Percentiles rank a stretch among this genome's conserved stretches.
Conservation (phyloP, 2,797 vertebrate species). For the Phoxinus dragarum region DNA sequence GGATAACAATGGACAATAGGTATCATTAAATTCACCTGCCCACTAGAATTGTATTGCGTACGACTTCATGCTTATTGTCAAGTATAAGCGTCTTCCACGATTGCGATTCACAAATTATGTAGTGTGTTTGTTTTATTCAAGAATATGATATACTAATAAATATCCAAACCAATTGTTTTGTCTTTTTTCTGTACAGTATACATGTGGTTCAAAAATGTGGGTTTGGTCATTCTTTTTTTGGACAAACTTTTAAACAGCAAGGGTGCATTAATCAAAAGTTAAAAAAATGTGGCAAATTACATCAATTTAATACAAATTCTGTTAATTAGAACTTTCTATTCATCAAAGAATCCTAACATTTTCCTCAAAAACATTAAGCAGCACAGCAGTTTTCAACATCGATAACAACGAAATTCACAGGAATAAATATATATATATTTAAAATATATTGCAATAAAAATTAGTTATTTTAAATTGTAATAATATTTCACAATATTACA, state of each 20-base stretch:
- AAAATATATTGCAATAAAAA: neutral
- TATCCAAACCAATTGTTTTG: neutral
- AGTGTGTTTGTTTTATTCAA: neutral
- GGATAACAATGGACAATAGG: neutral
- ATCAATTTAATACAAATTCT: neutral
- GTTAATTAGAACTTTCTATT: neutral
- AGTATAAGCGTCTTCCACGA: neutral
- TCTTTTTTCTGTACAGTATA: neutral
- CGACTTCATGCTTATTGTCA: neutral
- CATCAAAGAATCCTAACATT: neutral
- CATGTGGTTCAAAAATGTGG: neutral
- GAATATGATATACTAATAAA: conserved; percentile 40
- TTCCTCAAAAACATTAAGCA: neutral
- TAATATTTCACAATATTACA: neutral
- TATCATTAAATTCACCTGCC: neutral
- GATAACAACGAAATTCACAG: neutral
- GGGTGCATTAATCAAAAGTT: neutral
- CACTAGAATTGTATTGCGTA: neutral
- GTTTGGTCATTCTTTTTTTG: neutral
- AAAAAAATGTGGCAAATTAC: neutral
- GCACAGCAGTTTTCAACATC: neutral
- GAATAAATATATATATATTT: neutral
- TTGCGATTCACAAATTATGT: neutral
- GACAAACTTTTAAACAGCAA: neutral
- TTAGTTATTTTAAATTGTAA: neutral